These are phyloP conservation scores for Lycaena phlaeas DNA, from an alignment of 2,888 invertebrate genomes.

Conservation along the genomic window DNA sequence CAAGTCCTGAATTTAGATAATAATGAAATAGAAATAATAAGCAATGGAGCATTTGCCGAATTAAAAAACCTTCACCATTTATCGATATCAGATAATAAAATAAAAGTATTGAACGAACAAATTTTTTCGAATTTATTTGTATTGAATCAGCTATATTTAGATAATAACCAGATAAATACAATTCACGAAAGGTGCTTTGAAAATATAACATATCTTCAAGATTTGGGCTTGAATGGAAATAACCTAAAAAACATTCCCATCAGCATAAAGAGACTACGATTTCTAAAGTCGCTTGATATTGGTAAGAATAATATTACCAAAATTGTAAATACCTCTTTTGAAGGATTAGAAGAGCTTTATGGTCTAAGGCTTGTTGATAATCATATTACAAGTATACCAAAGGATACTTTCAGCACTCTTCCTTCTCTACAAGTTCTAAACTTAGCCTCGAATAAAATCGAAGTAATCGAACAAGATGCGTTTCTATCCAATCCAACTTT, in stretches of 20 bases:
- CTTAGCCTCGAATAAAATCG: constrained; percentile 84
- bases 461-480: constrained; percentile 82
- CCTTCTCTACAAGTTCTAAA: constrained; percentile 84
- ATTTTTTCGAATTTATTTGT: constrained; percentile 82
- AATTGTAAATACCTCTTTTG: constrained; percentile 81
- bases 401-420: constrained; percentile 80
- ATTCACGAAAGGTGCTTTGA: constrained; percentile 81
- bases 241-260: constrained; percentile 76
- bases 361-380: constrained; percentile 86
- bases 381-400: constrained; percentile 80
- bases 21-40: constrained; percentile 79
- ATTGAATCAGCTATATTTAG: constrained; percentile 80
- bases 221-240: constrained; percentile 84
- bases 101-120: constrained; percentile 77
- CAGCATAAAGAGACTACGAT: constrained; percentile 77
- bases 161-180: constrained; percentile 78
- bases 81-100: constrained; percentile 80
- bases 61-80: constrained; percentile 83
- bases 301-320: constrained; percentile 84
- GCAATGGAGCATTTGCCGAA: constrained; percentile 81
- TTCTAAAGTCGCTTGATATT: constrained; percentile 83
- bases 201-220: constrained; percentile 84
- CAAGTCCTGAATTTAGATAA: constrained; percentile 83
- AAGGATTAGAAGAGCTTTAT: constrained; percentile 81
- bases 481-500: constrained; percentile 82